Percentiles rank a stretch among this genome's conserved stretches.
Conservation (phyloP, 2,797 vertebrate genomes). For the Anniella stebbinsi region DNA sequence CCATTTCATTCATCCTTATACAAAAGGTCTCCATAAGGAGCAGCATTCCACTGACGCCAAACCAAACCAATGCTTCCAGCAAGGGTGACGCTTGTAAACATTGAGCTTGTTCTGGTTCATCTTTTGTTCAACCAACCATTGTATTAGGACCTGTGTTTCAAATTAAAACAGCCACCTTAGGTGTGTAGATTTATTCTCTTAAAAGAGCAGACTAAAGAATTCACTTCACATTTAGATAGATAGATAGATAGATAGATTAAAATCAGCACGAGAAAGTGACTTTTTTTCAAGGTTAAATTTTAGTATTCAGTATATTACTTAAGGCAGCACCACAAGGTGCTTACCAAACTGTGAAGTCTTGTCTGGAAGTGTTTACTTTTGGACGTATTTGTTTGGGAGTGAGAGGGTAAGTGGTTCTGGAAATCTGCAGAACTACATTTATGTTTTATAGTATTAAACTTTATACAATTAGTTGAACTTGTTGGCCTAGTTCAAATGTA, state of each 20-base stretch:
- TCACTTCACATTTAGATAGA: neutral
- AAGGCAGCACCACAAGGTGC: neutral
- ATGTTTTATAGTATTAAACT: neutral
- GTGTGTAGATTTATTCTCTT: constrained; percentile 10
- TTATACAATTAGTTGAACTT: neutral
- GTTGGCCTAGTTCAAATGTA: neutral
- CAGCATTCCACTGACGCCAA: constrained; percentile 71
- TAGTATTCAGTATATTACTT: neutral
- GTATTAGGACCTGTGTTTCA: constrained; percentile 37
- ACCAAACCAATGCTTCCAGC: constrained; percentile 58
- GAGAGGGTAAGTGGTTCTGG: no score
- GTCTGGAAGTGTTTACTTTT: neutral
- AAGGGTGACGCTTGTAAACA: constrained; percentile 66
- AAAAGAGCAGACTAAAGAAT: constrained; percentile 19
- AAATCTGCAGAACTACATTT: neutral
- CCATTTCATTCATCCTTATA: constrained; percentile 81
- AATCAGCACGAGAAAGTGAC: neutral
- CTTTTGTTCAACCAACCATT: constrained; percentile 45
- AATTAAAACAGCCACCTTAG: constrained; percentile 1
- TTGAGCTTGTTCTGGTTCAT: neutral
- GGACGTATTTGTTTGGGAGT: neutral
- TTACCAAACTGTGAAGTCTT: neutral
- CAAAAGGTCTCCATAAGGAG: constrained; percentile 77
- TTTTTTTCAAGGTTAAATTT: neutral
- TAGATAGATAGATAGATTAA: neutral